phyloP scores from a whole-genome alignment of 1,140 invertebrate species.

The Diprion similis region DNA sequence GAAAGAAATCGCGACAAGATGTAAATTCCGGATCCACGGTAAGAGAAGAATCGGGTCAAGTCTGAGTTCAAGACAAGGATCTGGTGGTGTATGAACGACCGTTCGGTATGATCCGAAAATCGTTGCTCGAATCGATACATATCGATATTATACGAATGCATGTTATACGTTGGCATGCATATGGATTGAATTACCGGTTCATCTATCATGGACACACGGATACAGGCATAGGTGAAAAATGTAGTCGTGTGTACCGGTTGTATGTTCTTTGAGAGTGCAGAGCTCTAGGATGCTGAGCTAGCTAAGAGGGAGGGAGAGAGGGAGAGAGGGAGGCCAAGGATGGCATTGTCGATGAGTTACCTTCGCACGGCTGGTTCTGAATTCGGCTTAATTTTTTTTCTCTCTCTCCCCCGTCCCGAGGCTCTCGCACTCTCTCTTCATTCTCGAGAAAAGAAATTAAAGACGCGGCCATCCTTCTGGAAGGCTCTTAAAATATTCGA shows the following conservation, averaged over 20 bases:
- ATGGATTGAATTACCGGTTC: not conserved
- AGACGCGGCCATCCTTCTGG: constrained; percentile 3
- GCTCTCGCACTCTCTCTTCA: constrained; percentile 12
- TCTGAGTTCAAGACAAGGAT: no score
- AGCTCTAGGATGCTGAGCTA: no score
- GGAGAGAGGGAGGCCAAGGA: not conserved
- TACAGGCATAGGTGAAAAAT: not conserved
- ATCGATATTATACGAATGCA: no score
- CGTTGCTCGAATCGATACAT: no score
- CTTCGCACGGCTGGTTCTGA: constrained; percentile 6
- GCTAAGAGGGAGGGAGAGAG: not conserved
- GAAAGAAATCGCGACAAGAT: no score
- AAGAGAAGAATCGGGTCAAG: no score
- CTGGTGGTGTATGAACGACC: no score
- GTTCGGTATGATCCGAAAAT: no score
- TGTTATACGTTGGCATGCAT: no score
- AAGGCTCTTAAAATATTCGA: constrained; percentile 5
- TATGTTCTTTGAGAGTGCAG: no score
- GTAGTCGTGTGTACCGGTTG: constrained; percentile 13
- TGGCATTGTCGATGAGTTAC: constrained; percentile 5
- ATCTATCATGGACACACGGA: not conserved
- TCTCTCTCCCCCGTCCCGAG: constrained; percentile 27
- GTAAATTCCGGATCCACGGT: no score
- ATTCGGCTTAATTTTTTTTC: constrained; percentile 13
- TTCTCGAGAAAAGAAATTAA: constrained; percentile 7